Base-by-base conservation (phyloP, 1,140 invertebrate genomes). In the Saxidomus purpurata region DNA sequence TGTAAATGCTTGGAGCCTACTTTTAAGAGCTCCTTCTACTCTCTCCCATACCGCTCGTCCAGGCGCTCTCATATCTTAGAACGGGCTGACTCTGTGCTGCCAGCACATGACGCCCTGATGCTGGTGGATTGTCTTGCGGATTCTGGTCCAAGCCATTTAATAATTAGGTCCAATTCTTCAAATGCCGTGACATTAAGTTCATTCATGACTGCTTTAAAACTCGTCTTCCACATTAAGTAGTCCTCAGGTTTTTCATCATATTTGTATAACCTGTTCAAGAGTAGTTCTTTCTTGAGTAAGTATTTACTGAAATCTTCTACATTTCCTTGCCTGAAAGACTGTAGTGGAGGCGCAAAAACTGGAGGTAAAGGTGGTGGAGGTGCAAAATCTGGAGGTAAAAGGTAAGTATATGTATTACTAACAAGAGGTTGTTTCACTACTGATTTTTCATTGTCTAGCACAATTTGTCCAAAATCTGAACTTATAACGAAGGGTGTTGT, bases 21-120 rank as follows among this genome's bases (percentile, higher is more conserved):
- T 19, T 28, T 83, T 84, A 4, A 92, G 22, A 8, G 82, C n/a
- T n/a, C 49, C 0, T 59, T 82, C 83, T 0, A 89, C 61, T 8
- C 40, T 88, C 38, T 92, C 87, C 87, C 87, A 76, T 87, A 92
- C 4, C 79, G 47, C 1, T 92, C 87, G 28, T 89, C 79, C 6
- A 89, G 47, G 1, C 86, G 40, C 34, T 90, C 11, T 87, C 89
- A 90, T 31, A 79, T 67, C 31, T n/a, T 40, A 8, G 74, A 8
- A 0, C 77, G 28, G 9, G 22, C 69, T n/a, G 6, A 1, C 0
- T 0, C 17, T 61, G 74, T 31, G 31, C 67, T 40, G 22, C 55
- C 19, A 0, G 43, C 43, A 49, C 38, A 61, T 17, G 74, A 13
- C 47, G 83, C 71, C 22, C 83, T 55, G n/a, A 86, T 69, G 28